Base-by-base conservation (phyloP, 2,797 vertebrate genomes). In the Phaenicophaeus curvirostris region DNA sequence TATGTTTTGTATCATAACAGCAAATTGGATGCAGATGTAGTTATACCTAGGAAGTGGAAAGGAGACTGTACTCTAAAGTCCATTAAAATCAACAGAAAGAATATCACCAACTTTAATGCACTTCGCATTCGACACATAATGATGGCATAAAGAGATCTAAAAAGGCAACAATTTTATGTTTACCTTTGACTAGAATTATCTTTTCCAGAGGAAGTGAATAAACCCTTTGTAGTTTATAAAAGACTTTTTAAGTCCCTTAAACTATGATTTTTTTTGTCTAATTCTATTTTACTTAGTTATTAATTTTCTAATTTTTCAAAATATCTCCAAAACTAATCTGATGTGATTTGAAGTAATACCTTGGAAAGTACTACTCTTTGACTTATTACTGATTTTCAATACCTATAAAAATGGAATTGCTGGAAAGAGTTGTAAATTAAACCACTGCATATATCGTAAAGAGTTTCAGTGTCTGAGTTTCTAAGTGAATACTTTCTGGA, bases 341-440 rank as follows among this genome's bases (percentile, higher is more conserved):
- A 89, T 87, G 59, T 69, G 80, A 94, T 84, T 96, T 90, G 58
- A 96, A 94, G 74, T 67, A 95, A 69, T 95, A 96, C 59, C 27
- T 94, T 95, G 67, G 76, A 96, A 96, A 93, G 58, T 78, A 59
- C 71, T 87, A 80, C 33, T 75, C 15, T 90, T 94, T 95, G 81
- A 95, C 57, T 96, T 92, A 85, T 92, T 96, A 85, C 75, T 78
- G 95, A 35, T 91, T 96, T 97, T 92, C 65, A 95, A 66, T 93
- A 90, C 68, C 77, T 91, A 66, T 94, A 96, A 96, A 95, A 97
- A 96, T 65, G 27, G 58, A 97, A 94, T 84, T 93, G 51, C 46
- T 96, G 96, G 48, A 96, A 97, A 93, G 87, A 94, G 68, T 86
- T 96, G 50, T 82, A 97, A 97, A 97, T 95, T 96, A 93, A 97